Evolutionary conservation across 2,797 vertebrate genomes (phyloP).

Genomic region (Hydrolagus colliei): DNA sequence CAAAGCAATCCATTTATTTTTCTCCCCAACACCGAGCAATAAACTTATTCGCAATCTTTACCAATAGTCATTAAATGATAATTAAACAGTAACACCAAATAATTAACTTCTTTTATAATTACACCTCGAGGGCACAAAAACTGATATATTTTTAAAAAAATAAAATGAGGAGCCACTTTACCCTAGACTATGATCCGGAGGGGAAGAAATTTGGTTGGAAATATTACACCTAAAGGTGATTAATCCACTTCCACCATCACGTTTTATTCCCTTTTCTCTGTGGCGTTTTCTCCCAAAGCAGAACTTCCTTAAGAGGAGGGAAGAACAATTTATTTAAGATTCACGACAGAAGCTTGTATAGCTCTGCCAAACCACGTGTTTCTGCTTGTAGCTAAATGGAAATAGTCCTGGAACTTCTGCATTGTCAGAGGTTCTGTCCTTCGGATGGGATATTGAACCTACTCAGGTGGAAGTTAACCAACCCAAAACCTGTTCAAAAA

Average conservation of each 20-base stretch:
- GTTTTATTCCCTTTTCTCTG: not conserved
- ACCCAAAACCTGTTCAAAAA: too few species aligned
- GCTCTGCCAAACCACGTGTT: not conserved
- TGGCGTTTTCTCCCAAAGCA: not conserved
- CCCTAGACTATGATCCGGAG: not conserved
- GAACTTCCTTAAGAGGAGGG: not conserved
- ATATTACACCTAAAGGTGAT: not conserved
- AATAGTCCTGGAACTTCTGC: not conserved
- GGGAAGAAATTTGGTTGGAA: not conserved
- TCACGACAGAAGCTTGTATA: not conserved
- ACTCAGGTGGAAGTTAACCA: too few species aligned
- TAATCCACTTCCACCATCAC: not conserved
- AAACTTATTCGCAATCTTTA: conserved; percentile 15
- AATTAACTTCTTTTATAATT: conserved; percentile 20
- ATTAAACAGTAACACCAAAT: conserved; percentile 20
- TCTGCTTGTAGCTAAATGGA: not conserved
- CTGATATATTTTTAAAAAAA: not conserved
- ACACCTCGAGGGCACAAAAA: conserved; percentile 9
- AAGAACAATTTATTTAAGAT: not conserved
- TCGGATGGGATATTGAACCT: too few species aligned
- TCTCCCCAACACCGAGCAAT: conserved; percentile 1
- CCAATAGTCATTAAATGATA: conserved; percentile 17
- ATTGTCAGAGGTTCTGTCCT: too few species aligned
- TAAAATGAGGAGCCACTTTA: conserved; percentile 1
- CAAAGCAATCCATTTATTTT: not conserved